Conservation (phyloP, 1,140 invertebrate genomes). For the Plectrocnemia conspersa region DNA sequence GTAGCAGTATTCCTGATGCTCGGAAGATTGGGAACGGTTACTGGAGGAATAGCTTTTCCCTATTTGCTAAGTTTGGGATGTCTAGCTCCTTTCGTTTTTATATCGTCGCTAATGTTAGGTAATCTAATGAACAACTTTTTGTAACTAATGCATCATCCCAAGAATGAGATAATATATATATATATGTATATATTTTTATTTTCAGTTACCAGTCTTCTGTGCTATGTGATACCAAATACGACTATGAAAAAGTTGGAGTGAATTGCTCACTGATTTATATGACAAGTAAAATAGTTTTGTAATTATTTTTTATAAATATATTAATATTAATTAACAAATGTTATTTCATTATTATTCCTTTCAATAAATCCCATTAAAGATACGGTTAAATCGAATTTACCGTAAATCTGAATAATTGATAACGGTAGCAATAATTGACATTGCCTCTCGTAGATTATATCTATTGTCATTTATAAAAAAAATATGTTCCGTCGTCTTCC, state of each 20-base stretch:
- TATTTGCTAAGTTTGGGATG: slow-evolving; percentile 46
- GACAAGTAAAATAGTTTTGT: no score
- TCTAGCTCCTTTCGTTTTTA: slow-evolving; percentile 45
- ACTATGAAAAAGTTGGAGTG: slow-evolving; percentile 47
- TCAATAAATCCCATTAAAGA: no score
- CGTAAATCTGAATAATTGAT: no score
- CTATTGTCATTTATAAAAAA: no score
- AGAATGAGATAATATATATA: not conserved
- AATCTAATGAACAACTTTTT: slow-evolving; percentile 25
- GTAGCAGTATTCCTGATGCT: slow-evolving; percentile 47
- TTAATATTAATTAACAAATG: no score
- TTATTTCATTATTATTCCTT: no score
- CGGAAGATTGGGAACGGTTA: slow-evolving; percentile 45
- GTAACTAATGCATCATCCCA: not conserved
- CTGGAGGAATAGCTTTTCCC: slow-evolving; percentile 47
- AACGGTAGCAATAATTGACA: no score
- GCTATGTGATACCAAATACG: slow-evolving; percentile 45
- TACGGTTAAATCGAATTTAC: no score
- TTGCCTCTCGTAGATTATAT: no score
- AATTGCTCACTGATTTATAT: slow-evolving; percentile 7
- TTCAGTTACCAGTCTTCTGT: slow-evolving; percentile 44
- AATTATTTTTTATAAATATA: no score
- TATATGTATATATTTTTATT: slow-evolving; percentile 31
- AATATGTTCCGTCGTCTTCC: no score
- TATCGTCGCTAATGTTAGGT: slow-evolving; percentile 42